A percentile compares a stretch with the other conserved stretches of the same genome.
Evolutionary conservation across 2,888 invertebrate species (phyloP).

Genomic region (Conistra vaccinii): DNA sequence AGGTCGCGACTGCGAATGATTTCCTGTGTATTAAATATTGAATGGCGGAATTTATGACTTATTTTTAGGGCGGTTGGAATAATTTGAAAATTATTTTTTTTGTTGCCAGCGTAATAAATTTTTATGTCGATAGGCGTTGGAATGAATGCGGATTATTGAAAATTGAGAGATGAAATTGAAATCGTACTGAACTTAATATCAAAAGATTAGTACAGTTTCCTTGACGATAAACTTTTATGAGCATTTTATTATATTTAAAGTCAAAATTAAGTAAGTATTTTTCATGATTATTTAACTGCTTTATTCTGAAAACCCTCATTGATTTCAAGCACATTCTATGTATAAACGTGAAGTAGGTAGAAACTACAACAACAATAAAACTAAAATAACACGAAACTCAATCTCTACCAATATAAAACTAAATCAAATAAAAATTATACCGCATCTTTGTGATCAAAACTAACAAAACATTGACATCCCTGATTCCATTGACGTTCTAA

Average conservation of each 20-base stretch:
- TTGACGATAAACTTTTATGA: slow-evolving; percentile 23
- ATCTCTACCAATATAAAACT: slow-evolving; percentile 8
- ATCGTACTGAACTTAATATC: slow-evolving; percentile 42
- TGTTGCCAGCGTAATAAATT: slow-evolving; percentile 66
- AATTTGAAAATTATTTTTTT: slow-evolving; percentile 66
- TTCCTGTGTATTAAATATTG: slow-evolving; percentile 79
- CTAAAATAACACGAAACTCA: neutral
- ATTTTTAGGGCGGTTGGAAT: slow-evolving; percentile 67
- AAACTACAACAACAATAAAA: slow-evolving; percentile 13
- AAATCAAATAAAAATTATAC: slow-evolving; percentile 46
- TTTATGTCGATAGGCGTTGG: slow-evolving; percentile 63
- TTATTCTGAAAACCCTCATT: neutral
- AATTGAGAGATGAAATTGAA: slow-evolving; percentile 57
- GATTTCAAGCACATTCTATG: neutral
- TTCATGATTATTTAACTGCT: neutral
- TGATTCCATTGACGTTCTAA: slow-evolving; percentile 47
- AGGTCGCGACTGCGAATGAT: slow-evolving; percentile 74
- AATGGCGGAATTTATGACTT: slow-evolving; percentile 74
- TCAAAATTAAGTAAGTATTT: slow-evolving; percentile 5
- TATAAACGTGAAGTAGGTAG: neutral
- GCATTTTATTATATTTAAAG: slow-evolving; percentile 4
- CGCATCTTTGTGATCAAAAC: slow-evolving; percentile 42
- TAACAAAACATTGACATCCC: slow-evolving; percentile 43
- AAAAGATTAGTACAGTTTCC: slow-evolving; percentile 27
- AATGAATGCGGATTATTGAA: slow-evolving; percentile 66